Evolutionary conservation across 1,140 invertebrate species (phyloP), one percentile per base, ranked within the genome.

Genomic region (Zaprionus kolodkinae): DNA sequence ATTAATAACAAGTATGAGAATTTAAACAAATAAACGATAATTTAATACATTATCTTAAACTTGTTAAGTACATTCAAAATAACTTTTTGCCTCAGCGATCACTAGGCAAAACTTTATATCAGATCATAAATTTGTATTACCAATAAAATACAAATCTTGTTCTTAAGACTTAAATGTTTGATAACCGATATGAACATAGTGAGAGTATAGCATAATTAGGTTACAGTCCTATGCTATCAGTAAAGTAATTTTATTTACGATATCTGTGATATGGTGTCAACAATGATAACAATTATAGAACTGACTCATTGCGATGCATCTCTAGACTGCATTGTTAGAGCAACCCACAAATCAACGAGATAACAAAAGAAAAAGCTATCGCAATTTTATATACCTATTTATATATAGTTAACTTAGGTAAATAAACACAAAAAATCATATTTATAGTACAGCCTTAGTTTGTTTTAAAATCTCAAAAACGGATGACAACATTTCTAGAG

Each of bases 231-330:
- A 43, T 1, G n/a, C 40, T 43, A 43, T 43, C 40, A 43, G 40
- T 15, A 7, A 43, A 43, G n/a, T 45, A 15, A 9, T 45, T 21
- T 48, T 11, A 67, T 65, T 25, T 45, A 21, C 33, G 40, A 73
- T 73, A 48, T 21, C 40, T 43, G n/a, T 43, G 40, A 43, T 43
- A 35, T 63, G 50, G 61, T 74, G 40, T 38, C 50, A 56, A 56
- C 36, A 62, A 15, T 43, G 52, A 70, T 74, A 70, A 57, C 52
- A 30, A 15, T 30, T 50, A 27, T 63, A 50, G 11, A 33, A 48
- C 11, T 74, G 72, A 74, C n/a, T 74, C 72, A 74, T 45, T 40
- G 38, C 15, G 15, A 21, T 17, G 30, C 63, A 60, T 33, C 30
- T 52, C 9, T 21, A 27, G 21, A 12, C 9, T 48, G 45, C 15